Percentiles rank a stretch among this genome's conserved stretches.
These are phyloP conservation scores for Empis livida DNA, from an alignment of 2,888 invertebrate species.

Conservation along the genomic window DNA sequence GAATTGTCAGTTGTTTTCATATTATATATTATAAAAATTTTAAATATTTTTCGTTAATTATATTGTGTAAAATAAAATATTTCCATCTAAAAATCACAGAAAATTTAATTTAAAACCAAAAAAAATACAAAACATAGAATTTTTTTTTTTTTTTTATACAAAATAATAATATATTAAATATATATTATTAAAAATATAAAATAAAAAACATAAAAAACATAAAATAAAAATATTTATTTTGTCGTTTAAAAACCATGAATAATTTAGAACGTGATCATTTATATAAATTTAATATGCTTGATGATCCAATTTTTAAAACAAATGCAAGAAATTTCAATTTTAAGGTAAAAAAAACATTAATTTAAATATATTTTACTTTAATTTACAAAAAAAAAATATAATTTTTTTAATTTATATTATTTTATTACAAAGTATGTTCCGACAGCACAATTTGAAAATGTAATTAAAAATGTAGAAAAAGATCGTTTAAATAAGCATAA, in stretches of 20 bases:
- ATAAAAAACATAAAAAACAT: background rate
- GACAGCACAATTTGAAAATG: conserved; percentile 7
- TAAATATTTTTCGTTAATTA: no score
- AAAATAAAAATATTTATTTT: background rate
- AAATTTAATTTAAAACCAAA: no score
- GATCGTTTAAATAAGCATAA: conserved; percentile 8
- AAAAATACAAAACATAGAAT: no score
- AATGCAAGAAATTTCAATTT: conserved; percentile 19
- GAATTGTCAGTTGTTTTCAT: no score
- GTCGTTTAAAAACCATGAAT: background rate
- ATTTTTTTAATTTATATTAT: no score
- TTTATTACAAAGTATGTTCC: conserved; percentile 9
- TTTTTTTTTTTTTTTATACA: no score
- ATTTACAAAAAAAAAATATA: no score
- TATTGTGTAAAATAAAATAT: no score
- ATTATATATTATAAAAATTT: no score
- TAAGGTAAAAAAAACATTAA: conserved; percentile 14
- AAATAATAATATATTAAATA: no score
- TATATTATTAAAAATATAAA: background rate
- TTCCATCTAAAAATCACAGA: no score
- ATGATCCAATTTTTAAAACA: conserved; percentile 17
- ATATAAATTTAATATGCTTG: conserved; percentile 11
- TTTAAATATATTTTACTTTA: background rate
- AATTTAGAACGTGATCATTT: background rate
- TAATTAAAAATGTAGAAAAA: conserved; percentile 9